Conservation (phyloP, 2,113 vertebrate species). For the Lophochroa leadbeateri region DNA sequence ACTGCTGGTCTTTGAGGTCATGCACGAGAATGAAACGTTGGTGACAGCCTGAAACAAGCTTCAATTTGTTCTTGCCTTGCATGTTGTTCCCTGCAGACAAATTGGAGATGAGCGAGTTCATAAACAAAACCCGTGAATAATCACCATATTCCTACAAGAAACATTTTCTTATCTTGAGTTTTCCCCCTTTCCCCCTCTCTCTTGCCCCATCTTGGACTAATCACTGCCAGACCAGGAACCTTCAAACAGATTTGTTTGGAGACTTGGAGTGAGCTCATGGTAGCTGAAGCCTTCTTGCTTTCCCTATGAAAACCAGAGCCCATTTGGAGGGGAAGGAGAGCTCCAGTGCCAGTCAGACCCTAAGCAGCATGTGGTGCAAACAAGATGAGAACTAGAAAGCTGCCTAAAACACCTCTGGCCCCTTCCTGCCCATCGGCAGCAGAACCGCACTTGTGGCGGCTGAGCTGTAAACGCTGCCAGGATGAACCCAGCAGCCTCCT, state of each 20-base stretch:
- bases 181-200: neutral
- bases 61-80: neutral
- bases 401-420: neutral
- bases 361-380: neutral
- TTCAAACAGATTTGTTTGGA: conserved; percentile 28
- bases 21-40: neutral
- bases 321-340: neutral
- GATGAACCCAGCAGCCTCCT: neutral
- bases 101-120: neutral
- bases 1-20: neutral
- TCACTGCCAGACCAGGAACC: conserved; percentile 6
- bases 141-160: neutral
- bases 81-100: neutral
- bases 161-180: conserved; percentile 13
- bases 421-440: neutral
- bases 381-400: neutral
- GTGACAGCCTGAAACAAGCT: neutral
- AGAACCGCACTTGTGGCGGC: neutral
- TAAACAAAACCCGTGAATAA: neutral
- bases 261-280: neutral
- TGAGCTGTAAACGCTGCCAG: neutral
- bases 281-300: neutral
- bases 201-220: neutral
- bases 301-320: neutral
- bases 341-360: neutral